Conservation (phyloP, 2,797 vertebrate species). For the Cetoscarus ocellatus region DNA sequence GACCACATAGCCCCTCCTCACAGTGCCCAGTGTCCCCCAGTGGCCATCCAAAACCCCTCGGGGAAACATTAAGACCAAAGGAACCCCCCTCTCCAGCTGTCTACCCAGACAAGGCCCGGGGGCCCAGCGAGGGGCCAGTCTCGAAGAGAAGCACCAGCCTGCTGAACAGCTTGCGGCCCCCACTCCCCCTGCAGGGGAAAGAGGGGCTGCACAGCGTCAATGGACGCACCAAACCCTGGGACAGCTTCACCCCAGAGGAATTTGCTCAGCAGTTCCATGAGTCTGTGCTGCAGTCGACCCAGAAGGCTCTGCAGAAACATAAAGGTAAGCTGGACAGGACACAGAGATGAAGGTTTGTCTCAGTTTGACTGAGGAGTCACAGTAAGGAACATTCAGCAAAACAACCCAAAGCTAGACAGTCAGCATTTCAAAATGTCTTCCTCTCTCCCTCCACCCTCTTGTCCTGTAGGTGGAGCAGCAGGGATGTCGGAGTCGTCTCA, state of each 20-base stretch:
- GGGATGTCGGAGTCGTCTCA: slow-evolving; percentile 91
- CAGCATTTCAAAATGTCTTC: background rate
- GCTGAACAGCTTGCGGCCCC: slow-evolving; percentile 90
- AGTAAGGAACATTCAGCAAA: too few species aligned
- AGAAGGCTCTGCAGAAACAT: slow-evolving; percentile 98
- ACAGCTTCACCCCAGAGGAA: slow-evolving; percentile 94
- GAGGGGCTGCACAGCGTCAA: slow-evolving; percentile 90
- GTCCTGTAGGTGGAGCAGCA: slow-evolving; percentile 78
- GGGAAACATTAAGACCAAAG: slow-evolving; percentile 88
- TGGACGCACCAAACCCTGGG: slow-evolving; percentile 95
- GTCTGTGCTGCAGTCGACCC: slow-evolving; percentile 98
- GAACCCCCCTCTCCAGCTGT: slow-evolving; percentile 78
- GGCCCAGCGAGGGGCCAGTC: slow-evolving; percentile 80
- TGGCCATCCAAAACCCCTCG: slow-evolving; percentile 85
- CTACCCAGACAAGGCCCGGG: slow-evolving; percentile 87
- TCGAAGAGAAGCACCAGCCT: slow-evolving; percentile 91
- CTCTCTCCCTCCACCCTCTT: background rate
- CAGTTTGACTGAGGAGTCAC: background rate
- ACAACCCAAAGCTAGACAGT: too few species aligned
- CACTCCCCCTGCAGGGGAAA: slow-evolving; percentile 88
- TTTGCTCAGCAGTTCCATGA: slow-evolving; percentile 99
- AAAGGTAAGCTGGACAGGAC: slow-evolving; percentile 85
- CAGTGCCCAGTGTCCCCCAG: slow-evolving; percentile 77
- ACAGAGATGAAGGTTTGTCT: background rate
- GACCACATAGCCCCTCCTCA: slow-evolving; percentile 78